Conservation (phyloP, 2,888 invertebrate genomes). For the Onthophagus sagittarius region DNA sequence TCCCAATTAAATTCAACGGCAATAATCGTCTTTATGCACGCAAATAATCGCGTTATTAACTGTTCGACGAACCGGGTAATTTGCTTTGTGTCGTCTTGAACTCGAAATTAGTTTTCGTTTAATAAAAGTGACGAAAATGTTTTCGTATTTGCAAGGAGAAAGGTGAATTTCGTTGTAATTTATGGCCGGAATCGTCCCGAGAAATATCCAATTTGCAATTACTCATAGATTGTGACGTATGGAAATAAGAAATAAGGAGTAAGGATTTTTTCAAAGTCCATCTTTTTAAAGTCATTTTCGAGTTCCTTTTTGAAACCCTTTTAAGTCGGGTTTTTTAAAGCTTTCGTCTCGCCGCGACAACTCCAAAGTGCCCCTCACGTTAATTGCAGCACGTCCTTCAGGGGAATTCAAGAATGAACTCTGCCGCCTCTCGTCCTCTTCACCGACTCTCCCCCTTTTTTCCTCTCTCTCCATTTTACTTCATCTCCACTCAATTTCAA, state of each 20-base stretch:
- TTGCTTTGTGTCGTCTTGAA: background rate
- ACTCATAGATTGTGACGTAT: background rate
- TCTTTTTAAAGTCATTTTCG: no score
- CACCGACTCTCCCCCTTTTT: background rate
- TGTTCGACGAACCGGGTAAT: background rate
- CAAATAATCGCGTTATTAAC: background rate
- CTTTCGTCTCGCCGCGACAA: background rate
- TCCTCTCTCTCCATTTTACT: background rate
- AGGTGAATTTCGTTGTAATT: background rate
- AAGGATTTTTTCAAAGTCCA: no score
- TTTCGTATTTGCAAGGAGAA: background rate
- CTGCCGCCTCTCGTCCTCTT: background rate
- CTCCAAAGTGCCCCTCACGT: slow-evolving; percentile 6
- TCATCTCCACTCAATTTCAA: background rate
- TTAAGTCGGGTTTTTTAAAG: slow-evolving; percentile 4
- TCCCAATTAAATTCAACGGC: background rate
- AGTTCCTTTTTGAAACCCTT: background rate
- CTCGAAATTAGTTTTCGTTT: no score
- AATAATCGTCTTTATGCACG: background rate
- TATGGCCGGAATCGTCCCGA: background rate
- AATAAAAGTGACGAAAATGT: no score
- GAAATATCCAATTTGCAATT: background rate
- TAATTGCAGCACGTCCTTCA: slow-evolving; percentile 4
- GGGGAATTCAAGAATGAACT: background rate
- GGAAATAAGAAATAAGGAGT: no score